Percentiles rank a stretch among this genome's conserved stretches.
These are phyloP conservation scores for Corythoichthys haematopterus DNA, from an alignment of 2,113 vertebrate genomes.

Conservation along the genomic window DNA sequence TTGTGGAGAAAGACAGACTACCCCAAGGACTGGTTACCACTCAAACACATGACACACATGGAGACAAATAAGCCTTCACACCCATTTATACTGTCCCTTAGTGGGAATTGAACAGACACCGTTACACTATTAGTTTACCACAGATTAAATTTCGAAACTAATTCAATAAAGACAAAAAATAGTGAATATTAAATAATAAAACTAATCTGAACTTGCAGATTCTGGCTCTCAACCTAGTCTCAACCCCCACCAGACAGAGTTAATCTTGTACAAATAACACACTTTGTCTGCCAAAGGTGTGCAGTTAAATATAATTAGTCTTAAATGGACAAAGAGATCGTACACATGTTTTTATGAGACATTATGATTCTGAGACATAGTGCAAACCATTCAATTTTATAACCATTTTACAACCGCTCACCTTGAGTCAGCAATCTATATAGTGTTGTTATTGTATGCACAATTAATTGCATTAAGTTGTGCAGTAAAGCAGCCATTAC, in stretches of 20 bases:
- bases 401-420: slow-evolving; percentile 9
- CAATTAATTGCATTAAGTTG: background rate
- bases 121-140: too few species aligned
- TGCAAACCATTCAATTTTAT: slow-evolving; percentile 6
- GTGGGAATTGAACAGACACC: too few species aligned
- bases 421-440: slow-evolving; percentile 3
- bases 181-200: too few species aligned
- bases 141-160: too few species aligned
- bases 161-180: too few species aligned
- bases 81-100: too few species aligned
- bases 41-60: background rate
- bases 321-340: slow-evolving; percentile 10
- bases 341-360: slow-evolving; percentile 5
- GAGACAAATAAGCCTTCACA: too few species aligned
- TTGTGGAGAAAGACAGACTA: too few species aligned
- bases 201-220: background rate
- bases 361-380: slow-evolving; percentile 7
- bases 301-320: slow-evolving; percentile 14
- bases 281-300: slow-evolving; percentile 17
- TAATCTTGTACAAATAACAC: slow-evolving; percentile 28
- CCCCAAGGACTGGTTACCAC: too few species aligned
- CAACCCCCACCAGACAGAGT: slow-evolving; percentile 12
- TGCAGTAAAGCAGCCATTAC: slow-evolving; percentile 2
- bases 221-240: slow-evolving; percentile 34
- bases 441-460: slow-evolving; percentile 5